Conservation (phyloP, 2,888 invertebrate genomes). For the Habrosyne pyritoides region DNA sequence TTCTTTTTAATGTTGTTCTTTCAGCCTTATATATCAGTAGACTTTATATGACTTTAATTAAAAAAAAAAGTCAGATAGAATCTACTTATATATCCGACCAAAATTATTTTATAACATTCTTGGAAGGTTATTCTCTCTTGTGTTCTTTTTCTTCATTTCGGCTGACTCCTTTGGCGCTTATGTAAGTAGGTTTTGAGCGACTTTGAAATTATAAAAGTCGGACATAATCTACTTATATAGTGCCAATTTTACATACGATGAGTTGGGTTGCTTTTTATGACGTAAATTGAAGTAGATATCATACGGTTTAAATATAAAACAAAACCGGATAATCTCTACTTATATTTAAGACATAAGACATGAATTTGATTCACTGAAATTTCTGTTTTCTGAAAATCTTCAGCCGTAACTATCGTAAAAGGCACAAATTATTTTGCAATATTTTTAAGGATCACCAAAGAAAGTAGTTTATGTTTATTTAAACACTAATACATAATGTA, state of each 20-base stretch:
- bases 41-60: constrained; percentile 15
- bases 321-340: neutral
- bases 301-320: neutral
- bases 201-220: neutral
- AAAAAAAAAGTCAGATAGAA: constrained; percentile 25
- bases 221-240: constrained; percentile 2
- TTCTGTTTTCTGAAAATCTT: no score
- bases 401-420: no score
- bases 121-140: neutral
- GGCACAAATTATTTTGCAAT: no score
- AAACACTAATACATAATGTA: no score
- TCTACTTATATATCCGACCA: constrained; percentile 29
- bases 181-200: neutral
- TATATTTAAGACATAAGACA: neutral
- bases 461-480: no score
- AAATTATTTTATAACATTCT: neutral
- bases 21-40: constrained; percentile 19
- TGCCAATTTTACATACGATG: neutral
- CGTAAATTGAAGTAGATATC: constrained; percentile 9
- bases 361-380: no score
- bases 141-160: neutral
- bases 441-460: no score
- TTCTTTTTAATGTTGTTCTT: neutral
- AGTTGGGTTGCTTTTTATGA: neutral
- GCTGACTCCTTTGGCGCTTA: neutral